Conservation (phyloP, 1,140 invertebrate species). For the Physella acuta region DNA sequence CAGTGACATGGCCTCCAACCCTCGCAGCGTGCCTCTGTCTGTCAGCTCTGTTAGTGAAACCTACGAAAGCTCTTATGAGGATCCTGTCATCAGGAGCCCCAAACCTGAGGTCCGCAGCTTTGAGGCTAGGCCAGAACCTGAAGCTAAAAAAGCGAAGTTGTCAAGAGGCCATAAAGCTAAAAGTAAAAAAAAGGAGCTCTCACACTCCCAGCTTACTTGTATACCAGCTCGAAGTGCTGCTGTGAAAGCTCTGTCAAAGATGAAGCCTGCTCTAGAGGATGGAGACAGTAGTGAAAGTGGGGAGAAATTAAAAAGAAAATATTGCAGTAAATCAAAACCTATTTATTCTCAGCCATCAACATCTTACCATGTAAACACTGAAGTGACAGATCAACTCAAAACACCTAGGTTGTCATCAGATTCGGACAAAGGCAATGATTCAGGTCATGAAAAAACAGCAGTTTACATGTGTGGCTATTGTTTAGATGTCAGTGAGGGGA, state of each 20-base stretch:
- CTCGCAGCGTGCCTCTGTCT: background rate
- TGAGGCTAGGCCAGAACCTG: background rate
- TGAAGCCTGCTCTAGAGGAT: slow-evolving; percentile 13
- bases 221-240: slow-evolving; percentile 21
- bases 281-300: background rate
- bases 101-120: background rate
- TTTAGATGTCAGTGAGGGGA: background rate
- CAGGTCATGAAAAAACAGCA: background rate
- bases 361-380: background rate
- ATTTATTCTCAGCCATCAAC: background rate
- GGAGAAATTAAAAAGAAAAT: background rate
- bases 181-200: background rate
- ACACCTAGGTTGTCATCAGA: background rate
- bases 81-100: background rate
- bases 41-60: background rate
- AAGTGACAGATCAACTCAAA: background rate
- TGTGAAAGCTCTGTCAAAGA: slow-evolving; percentile 18
- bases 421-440: no score
- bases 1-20: background rate
- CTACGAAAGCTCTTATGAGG: background rate
- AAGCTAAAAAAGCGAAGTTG: background rate
- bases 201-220: background rate
- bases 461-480: slow-evolving; percentile 19
- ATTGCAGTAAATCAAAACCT: background rate
- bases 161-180: background rate